Conservation (phyloP, 2,888 invertebrate species). For the Dryocosmus kuriphilus region DNA sequence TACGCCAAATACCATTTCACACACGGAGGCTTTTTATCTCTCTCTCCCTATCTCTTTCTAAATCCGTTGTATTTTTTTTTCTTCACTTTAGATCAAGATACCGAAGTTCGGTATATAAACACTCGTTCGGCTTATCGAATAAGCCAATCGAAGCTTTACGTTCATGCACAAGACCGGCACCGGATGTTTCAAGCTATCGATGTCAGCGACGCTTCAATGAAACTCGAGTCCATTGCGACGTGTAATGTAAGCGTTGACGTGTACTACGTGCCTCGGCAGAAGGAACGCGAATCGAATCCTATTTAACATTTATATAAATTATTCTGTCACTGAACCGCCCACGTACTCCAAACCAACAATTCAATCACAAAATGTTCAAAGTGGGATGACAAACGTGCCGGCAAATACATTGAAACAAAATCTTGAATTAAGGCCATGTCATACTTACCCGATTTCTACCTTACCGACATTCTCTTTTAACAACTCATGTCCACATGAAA, state of each 20-base stretch:
- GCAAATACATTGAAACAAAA: too few relatives aligned
- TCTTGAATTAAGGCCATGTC: too few relatives aligned
- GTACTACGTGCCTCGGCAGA: conserved; percentile 12
- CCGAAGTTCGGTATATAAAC: conserved; percentile 6
- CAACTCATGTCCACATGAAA: too few relatives aligned
- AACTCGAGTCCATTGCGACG: conserved; percentile 41
- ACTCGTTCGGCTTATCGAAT: conserved; percentile 13
- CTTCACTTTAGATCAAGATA: conserved; percentile 33
- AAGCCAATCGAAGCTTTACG: conserved; percentile 24
- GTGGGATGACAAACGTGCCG: background rate
- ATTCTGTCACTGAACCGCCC: background rate
- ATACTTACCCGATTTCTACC: too few relatives aligned
- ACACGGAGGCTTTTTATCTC: conserved; percentile 5
- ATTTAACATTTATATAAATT: background rate
- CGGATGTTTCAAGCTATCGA: conserved; percentile 53
- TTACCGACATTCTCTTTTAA: too few relatives aligned
- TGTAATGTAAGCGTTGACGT: conserved; percentile 15
- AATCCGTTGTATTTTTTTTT: conserved; percentile 8
- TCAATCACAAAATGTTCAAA: background rate
- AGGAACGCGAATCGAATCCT: conserved; percentile 13
- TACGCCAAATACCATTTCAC: conserved; percentile 30
- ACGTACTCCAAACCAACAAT: background rate
- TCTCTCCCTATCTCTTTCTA: too few relatives aligned
- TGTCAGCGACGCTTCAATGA: conserved; percentile 46
- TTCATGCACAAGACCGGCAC: conserved; percentile 45